Evolutionary conservation across 2,113 vertebrate genomes (phyloP), one percentile per base, ranked within the genome.

Genomic region (Varanus komodoensis): DNA sequence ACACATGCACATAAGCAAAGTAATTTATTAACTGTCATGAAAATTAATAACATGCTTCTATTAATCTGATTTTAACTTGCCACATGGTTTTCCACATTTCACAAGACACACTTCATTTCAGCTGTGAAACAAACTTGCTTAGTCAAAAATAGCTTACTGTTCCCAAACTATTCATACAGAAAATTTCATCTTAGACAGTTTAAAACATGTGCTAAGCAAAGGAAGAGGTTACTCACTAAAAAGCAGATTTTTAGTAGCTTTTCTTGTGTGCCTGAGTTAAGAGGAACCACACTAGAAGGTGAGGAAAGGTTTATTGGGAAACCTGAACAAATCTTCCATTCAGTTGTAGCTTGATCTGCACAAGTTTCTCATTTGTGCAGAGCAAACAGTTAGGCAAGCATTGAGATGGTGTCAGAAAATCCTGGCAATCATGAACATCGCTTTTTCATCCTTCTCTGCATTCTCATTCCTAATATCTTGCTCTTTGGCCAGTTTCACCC

Each of bases 101-200:
- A 95, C 86, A 91, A 85, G 81, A 90, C 92, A 95, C 91, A 94
- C 95, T 93, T 95, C 94, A 91, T 96, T 95, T 95, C 88, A 95
- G 90, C 79, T 94, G 77, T 96, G 95, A 96, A 90, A 92, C 84
- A 96, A 94, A 95, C 90, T 92, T 95, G 91, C 94, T 94, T 95
- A 94, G 92, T 93, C 94, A 95, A 96, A 64, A 95, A 95, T 44
- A 95, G 91, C 94, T 91, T 94, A 91, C 93, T 94, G 91, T 94
- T 94, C 91, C 95, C 92, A 92, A 96, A 96, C 96, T 96, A 96
- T 96, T 96, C 95, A 96, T 95, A 95, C 94, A 93, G 91, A 92
- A 96, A 95, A 96, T 96, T 94, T 91, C 93, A 94, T 94, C 90
- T 94, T 90, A 92, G 75, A 91, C 94, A 95, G n/a, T 95, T 95